Percentiles rank a stretch among this genome's conserved stretches.
Evolutionary conservation across 1,140 invertebrate genomes (phyloP).

Genomic region (Anoplophora glabripennis): DNA sequence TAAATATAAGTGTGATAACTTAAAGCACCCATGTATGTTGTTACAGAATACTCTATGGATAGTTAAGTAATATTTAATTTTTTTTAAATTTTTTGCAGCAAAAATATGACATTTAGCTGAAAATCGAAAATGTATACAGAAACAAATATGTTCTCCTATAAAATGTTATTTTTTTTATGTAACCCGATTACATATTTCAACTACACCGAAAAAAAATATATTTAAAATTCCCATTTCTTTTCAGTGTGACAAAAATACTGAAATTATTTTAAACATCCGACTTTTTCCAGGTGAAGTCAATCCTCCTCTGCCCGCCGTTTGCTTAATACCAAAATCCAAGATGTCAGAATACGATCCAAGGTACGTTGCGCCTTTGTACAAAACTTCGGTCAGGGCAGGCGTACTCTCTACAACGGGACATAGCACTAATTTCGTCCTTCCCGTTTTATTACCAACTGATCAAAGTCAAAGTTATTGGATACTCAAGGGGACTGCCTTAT

Average conservation of each 20-base stretch:
- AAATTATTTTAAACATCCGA: background rate
- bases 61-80: too few relatives aligned
- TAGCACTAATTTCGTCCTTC: slow-evolving; percentile 84
- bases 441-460: slow-evolving; percentile 68
- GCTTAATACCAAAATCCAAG: slow-evolving; percentile 66
- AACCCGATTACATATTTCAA: too few relatives aligned
- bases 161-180: too few relatives aligned
- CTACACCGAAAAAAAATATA: too few relatives aligned
- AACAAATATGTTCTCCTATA: too few relatives aligned
- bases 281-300: slow-evolving; percentile 67
- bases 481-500: slow-evolving; percentile 76
- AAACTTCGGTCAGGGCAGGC: slow-evolving; percentile 79
- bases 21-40: too few relatives aligned
- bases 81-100: too few relatives aligned
- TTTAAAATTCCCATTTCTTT: too few relatives aligned
- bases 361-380: slow-evolving; percentile 79
- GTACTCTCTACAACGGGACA: slow-evolving; percentile 83
- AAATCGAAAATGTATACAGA: too few relatives aligned
- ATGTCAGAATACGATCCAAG: slow-evolving; percentile 59
- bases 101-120: too few relatives aligned
- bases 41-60: too few relatives aligned
- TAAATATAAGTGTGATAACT: too few relatives aligned
- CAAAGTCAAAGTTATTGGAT: slow-evolving; percentile 75
- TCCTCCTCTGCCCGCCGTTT: slow-evolving; percentile 70
- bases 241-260: background rate